Evolutionary conservation across 1,140 invertebrate species (phyloP), one percentile per base, ranked within the genome.

Genomic region (Aethina tumida): DNA sequence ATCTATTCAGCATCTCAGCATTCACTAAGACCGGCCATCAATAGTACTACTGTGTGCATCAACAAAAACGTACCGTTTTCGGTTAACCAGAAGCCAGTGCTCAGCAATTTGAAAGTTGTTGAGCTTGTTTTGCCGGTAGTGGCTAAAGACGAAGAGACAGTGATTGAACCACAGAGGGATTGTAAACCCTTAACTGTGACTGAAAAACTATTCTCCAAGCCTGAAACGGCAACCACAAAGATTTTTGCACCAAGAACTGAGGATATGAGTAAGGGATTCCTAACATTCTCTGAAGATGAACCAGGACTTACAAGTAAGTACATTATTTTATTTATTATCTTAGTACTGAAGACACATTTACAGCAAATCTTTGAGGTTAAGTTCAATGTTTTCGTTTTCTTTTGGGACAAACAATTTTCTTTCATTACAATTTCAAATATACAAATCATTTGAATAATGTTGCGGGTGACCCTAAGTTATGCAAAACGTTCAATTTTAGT

Each of bases 231-330:
- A 39, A 82, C 81, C 25, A 71, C 74, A 45, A 77, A 77, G 52
- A 84, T 90, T 53, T 89, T 91, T 61, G 79, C 77, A 40, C 85
- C 83, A 48, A 75, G 81, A 56, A 84, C 88, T 40, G 75, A 89
- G 72, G 88, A 92, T 63, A 92, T 95, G 88, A 90, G 85, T 66
- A 85, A 87, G 66, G 85, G 84, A 52, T 94, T 86, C 68, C 73
- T 92, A 49, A 84, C 79, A 58, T 90, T 89, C 64, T 78, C 79
- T 49, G 85, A 88, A 56, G 79, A 91, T 64, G 79, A 86, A 53
- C 75, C 77, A 49, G 81, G 81, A 47, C 66, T 82, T 58, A 88
- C 84, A 65, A 84, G 86, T 90, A 70, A 79, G 83, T 79, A 37
- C 32, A 7, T 12, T 19, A 25, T 38, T 45, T 12, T 25, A 33